A percentile compares a stretch with the other conserved stretches of the same genome.
These are phyloP conservation scores for Cremastinae sp. DNA, from an alignment of 2,888 invertebrate genomes.

Conservation along the genomic window DNA sequence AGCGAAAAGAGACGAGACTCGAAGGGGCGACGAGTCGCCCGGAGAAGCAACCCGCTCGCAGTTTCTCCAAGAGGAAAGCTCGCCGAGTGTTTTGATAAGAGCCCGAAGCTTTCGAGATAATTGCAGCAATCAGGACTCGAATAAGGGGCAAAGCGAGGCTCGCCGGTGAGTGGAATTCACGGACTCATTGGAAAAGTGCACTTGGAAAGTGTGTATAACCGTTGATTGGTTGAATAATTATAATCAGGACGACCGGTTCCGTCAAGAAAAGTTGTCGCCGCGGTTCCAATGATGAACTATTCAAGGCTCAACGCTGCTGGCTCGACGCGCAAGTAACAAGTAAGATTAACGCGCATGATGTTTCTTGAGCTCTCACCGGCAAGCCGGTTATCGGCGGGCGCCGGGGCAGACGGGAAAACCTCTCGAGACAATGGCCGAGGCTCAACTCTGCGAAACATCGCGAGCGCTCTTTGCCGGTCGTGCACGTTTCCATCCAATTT, in stretches of 20 bases:
- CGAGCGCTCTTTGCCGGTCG: constrained; percentile 50
- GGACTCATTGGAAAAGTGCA: neutral
- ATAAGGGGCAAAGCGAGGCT: neutral
- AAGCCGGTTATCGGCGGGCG: too few species aligned
- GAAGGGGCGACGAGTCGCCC: too few species aligned
- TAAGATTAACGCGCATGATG: too few species aligned
- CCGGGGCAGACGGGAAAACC: constrained; percentile 17
- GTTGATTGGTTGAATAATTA: constrained; percentile 12
- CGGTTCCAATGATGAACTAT: constrained; percentile 38
- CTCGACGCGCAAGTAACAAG: too few species aligned
- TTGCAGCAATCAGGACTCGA: neutral
- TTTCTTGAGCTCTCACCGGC: constrained; percentile 46
- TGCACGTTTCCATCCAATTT: constrained; percentile 53
- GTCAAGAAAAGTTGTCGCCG: constrained; percentile 5
- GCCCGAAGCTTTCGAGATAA: neutral
- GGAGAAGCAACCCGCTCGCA: too few species aligned
- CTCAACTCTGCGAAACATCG: constrained; percentile 26
- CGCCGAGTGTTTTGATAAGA: constrained; percentile 15
- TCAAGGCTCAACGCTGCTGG: too few species aligned
- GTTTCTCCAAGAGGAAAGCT: constrained; percentile 10
- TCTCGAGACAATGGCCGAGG: constrained; percentile 34
- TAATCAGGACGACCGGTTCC: neutral
- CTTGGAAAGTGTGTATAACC: constrained; percentile 9
- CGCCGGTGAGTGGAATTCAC: neutral
- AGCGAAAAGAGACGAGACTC: too few species aligned